phyloP scores from a whole-genome alignment of 2,113 vertebrate species.

The Oreochromis spilurus region DNA sequence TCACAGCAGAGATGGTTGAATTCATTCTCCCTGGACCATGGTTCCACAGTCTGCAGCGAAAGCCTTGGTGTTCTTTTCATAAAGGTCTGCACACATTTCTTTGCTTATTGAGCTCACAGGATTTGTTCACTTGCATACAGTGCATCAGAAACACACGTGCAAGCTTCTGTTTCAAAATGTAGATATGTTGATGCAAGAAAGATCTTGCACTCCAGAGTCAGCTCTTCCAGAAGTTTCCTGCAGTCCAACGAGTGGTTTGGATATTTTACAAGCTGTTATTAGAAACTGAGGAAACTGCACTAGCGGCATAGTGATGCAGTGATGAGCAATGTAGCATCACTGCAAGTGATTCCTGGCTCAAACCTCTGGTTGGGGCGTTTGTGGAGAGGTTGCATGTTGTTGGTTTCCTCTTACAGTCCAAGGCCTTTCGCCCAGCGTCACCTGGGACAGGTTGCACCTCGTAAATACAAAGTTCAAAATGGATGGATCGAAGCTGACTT shows the following conservation, averaged over 20 bases:
- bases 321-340: not conserved
- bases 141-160: not conserved
- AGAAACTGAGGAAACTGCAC: rapidly evolving
- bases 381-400: not conserved
- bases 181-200: not conserved
- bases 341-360: not conserved
- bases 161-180: not conserved
- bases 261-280: not conserved
- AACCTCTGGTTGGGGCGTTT: not conserved
- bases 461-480: no score
- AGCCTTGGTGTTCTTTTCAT: not conserved
- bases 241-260: not conserved
- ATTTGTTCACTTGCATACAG: not conserved
- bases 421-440: not conserved
- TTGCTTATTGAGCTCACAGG: not conserved
- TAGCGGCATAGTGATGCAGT: not conserved
- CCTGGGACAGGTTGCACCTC: not conserved
- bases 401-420: not conserved
- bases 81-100: not conserved
- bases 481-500: not conserved
- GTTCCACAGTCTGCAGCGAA: not conserved
- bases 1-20: not conserved
- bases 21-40: not conserved
- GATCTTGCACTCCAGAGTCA: not conserved
- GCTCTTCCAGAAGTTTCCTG: not conserved